Evolutionary conservation across 2,888 invertebrate species (phyloP), one percentile per base, ranked within the genome.

Genomic region (Ormyrus pomaceus): DNA sequence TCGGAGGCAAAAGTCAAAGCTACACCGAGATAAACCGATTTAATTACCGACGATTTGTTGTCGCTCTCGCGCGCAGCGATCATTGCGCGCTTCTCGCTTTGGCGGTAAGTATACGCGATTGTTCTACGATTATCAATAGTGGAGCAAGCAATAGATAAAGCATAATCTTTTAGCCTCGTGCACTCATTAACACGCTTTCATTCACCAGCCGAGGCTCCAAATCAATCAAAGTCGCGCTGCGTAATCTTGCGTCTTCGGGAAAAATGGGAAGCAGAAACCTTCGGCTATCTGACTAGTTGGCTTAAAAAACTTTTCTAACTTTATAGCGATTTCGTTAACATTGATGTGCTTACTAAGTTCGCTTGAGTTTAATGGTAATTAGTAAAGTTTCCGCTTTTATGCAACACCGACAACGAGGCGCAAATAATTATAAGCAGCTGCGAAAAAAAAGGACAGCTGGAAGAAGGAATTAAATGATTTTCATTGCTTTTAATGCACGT

Each of bases 361-460:
- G 13, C 13, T 48, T 19, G 19, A 69, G n/a, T 75, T 56, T 69
- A 55, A 62, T 62, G 55, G 11, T 46, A 9, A 19, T 58, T 58
- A 9, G 48, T 46, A 68, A 72, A 78, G 55, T 78, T 72, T 78
- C 77, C 77, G 48, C 66, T 19, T 78, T 78, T 78, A 48, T 66
- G 77, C 46, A 78, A 78, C 19, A 10, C 7, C 48, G 72, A 51
- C 65, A 65, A 58, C 65, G 71, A 77, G 59, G 46, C 46, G 34
- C n/a, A 7, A n/a, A 53, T 62, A 61, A 19, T 19, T 2, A 19
- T 19, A 19, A 19, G 19, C 19, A 19, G 19, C 19, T 19, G 19
- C 19, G 2, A 19, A 19, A 19, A 19, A 19, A 19, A 19, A 19
- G 19, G 34, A 53, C 11, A 59, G 66, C 51, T 61, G 13, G 45